These are phyloP conservation scores for Papilio demoleus DNA, from an alignment of 2,888 invertebrate species.

Conservation along the genomic window DNA sequence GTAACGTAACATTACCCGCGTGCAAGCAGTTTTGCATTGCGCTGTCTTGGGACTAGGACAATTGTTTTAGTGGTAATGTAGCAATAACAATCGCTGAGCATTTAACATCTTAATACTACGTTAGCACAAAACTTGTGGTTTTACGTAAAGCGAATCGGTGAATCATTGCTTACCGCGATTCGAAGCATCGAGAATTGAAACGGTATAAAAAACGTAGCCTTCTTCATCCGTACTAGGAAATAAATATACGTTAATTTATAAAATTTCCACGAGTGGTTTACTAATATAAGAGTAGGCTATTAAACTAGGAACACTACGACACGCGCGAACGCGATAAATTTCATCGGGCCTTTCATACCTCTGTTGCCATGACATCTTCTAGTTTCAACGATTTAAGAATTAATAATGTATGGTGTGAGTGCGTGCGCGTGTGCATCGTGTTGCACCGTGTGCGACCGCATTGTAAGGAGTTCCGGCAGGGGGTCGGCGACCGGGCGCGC, in stretches of 20 bases:
- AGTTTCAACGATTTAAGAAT: background rate
- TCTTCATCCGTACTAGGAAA: background rate
- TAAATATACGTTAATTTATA: background rate
- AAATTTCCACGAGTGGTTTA: background rate
- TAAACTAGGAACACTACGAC: background rate
- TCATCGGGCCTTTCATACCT: too few species aligned
- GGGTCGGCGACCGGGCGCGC: constrained; percentile 57
- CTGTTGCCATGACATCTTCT: background rate
- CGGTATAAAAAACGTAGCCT: constrained; percentile 5
- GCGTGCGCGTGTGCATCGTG: constrained; percentile 21
- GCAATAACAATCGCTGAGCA: background rate
- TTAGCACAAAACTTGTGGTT: constrained; percentile 3
- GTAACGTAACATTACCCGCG: background rate
- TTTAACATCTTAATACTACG: background rate
- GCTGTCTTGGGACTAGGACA: background rate
- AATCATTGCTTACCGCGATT: constrained; percentile 9
- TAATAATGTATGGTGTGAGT: background rate
- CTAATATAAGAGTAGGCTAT: background rate
- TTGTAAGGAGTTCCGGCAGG: constrained; percentile 50
- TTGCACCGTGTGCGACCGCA: constrained; percentile 39
- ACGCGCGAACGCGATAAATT: too few species aligned
- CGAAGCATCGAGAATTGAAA: background rate
- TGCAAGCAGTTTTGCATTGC: background rate
- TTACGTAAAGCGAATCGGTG: constrained; percentile 4
- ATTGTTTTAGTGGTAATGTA: background rate